Base-by-base conservation (phyloP, 2,113 vertebrate species). In the Myiopsitta monachus region DNA sequence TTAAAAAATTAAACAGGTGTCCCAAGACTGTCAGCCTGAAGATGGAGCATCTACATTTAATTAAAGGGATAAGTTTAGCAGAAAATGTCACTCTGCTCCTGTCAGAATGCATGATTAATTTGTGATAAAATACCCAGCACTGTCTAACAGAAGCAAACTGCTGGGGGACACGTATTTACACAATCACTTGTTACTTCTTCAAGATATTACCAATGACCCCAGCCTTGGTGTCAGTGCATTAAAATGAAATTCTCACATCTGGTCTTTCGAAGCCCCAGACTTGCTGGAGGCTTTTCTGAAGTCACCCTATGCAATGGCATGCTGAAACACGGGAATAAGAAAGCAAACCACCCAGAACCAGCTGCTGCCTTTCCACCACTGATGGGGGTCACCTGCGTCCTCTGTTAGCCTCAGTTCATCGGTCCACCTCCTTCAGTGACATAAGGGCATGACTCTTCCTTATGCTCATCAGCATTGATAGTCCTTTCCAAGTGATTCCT, bases 31-130 rank as follows among this genome's bases (percentile, higher is more conserved):
- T 96, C 96, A 95, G 94, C 82, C 85, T 92, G 94, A 95, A 96
- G 97, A 93, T 26, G 72, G 96, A 97, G 95, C 94, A 92, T 96
- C 72, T 85, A 90, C 84, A 76, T 97, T 96, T 97, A 97, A 97
- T 97, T 97, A 96, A 97, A 95, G 83, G 95, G 93, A 92, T 76
- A 91, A 90, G 88, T 94, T 97, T 96, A 96, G 88, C 94, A 94
- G 88, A 87, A 96, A 97, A 81, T 91, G 74, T 84, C 90, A 90
- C 75, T 84, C 87, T n/a, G 86, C 96, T 96, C 95, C 96, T 97
- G 96, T 95, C 97, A 96, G 94, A 96, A 97, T 95, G 92, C 94
- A 94, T 96, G 97, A 97, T 98, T 97, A 97, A 97, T 97, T 92
- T 94, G 94, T 93, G 97, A 96, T 95, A 97, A 97, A 97, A 97